Evolutionary conservation across 92 coral and sea anemone genomes (phyloP).

Genomic region (Phenganax stokvisi): DNA sequence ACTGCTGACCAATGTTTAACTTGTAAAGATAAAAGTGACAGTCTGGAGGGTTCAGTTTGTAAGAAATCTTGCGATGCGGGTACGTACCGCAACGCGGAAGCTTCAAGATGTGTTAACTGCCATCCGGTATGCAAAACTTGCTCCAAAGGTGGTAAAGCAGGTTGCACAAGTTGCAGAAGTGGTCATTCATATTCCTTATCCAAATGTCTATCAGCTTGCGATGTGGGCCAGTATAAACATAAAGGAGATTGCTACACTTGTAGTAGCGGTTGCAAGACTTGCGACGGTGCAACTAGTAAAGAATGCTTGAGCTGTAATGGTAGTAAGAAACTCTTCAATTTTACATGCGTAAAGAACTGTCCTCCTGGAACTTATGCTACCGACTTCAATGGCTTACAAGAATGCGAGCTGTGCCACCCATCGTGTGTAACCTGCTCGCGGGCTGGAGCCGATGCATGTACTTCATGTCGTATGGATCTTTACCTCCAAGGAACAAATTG

Average conservation of each 20-base stretch:
- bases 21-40: slow-evolving; percentile 51
- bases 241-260: slow-evolving; percentile 58
- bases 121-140: slow-evolving; percentile 82
- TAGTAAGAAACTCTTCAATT: slow-evolving; percentile 48
- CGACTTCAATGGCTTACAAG: slow-evolving; percentile 35
- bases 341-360: slow-evolving; percentile 63
- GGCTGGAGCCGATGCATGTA: slow-evolving; percentile 54
- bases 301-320: slow-evolving; percentile 68
- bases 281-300: slow-evolving; percentile 61
- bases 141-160: slow-evolving; percentile 49
- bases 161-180: slow-evolving; percentile 61
- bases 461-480: slow-evolving; percentile 55
- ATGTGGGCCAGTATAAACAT: slow-evolving; percentile 50
- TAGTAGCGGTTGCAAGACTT: slow-evolving; percentile 60
- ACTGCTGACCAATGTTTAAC: slow-evolving; percentile 70
- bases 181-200: slow-evolving; percentile 46
- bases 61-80: slow-evolving; percentile 58
- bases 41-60: slow-evolving; percentile 68
- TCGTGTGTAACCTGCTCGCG: slow-evolving; percentile 74
- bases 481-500: slow-evolving; percentile 68
- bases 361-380: slow-evolving; percentile 54
- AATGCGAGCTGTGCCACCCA: slow-evolving; percentile 68
- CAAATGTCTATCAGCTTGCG: slow-evolving; percentile 60
- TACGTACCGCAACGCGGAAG: slow-evolving; percentile 53
- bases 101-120: slow-evolving; percentile 72